Percentiles rank a stretch among this genome's conserved stretches.
Evolutionary conservation across 2,888 invertebrate species (phyloP).

Genomic region (Teleiodes luculella): DNA sequence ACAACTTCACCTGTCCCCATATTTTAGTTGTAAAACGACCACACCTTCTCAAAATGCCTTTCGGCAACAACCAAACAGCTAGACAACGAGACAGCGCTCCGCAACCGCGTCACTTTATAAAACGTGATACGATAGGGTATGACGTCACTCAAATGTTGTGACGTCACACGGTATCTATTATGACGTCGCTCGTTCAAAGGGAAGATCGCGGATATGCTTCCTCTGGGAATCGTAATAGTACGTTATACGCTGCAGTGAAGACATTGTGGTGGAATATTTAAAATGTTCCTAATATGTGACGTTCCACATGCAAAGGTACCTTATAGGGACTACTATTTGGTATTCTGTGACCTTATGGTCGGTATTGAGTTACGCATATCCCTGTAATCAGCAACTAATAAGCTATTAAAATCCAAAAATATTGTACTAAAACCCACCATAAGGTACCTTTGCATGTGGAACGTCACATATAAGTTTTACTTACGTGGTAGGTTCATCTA

Average conservation of each 20-base stretch:
- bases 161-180: constrained; percentile 2
- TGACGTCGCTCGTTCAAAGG: not conserved
- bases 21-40: too few relatives aligned
- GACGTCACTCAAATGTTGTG: not conserved
- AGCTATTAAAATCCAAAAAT: not conserved
- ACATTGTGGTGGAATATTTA: not conserved
- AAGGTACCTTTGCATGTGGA: too few relatives aligned
- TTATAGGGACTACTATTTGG: too few relatives aligned
- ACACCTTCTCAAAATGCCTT: too few relatives aligned
- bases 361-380: too few relatives aligned
- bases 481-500: constrained; percentile 91
- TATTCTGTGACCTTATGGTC: too few relatives aligned
- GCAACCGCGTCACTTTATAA: constrained; percentile 1
- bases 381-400: too few relatives aligned
- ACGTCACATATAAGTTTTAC: constrained; percentile 32
- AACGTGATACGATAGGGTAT: not conserved
- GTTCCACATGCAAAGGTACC: too few relatives aligned
- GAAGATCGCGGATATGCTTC: not conserved
- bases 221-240: not conserved
- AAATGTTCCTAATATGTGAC: too few relatives aligned
- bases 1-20: too few relatives aligned
- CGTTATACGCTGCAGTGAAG: not conserved
- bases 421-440: not conserved
- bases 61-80: not conserved
- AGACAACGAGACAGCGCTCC: not conserved